These are phyloP conservation scores for Diglossa brunneiventris DNA, from an alignment of 2,113 vertebrate genomes.

Conservation along the genomic window DNA sequence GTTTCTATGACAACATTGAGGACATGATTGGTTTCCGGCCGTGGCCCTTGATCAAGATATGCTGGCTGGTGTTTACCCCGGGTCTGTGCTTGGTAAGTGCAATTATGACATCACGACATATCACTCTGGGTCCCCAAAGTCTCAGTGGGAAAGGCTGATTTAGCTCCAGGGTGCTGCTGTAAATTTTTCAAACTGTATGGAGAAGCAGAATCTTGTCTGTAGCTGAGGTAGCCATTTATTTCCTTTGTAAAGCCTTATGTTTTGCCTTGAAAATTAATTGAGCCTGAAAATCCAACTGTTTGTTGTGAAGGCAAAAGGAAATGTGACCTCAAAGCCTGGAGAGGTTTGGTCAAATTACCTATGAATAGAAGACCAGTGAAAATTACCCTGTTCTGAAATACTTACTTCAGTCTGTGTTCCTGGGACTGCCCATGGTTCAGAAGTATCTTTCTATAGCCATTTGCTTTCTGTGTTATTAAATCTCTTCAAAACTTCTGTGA, in stretches of 20 bases:
- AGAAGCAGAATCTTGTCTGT: neutral
- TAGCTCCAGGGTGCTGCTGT: neutral
- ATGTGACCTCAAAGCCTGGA: neutral
- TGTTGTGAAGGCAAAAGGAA: neutral
- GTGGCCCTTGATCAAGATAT: constrained; percentile 83
- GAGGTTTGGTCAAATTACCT: neutral
- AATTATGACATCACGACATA: neutral
- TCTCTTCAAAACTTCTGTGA: neutral
- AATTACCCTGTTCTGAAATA: neutral
- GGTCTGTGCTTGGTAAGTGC: constrained; percentile 85
- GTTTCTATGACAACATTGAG: constrained; percentile 89
- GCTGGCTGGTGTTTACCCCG: constrained; percentile 88
- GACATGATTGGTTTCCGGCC: constrained; percentile 96
- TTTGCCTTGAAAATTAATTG: neutral
- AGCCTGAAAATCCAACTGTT: neutral
- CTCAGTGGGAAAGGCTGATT: neutral
- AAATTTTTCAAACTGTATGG: neutral
- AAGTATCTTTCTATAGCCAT: neutral
- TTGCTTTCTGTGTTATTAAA: neutral
- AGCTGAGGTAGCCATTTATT: neutral
- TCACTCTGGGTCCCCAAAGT: neutral
- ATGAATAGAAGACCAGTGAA: neutral
- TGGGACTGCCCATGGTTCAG: neutral
- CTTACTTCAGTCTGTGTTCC: neutral
- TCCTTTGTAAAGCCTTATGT: neutral